A percentile compares a stretch with the other conserved stretches of the same genome.
phyloP scores from a whole-genome alignment of 2,797 vertebrate species.

The Sus cebifrons region DNA sequence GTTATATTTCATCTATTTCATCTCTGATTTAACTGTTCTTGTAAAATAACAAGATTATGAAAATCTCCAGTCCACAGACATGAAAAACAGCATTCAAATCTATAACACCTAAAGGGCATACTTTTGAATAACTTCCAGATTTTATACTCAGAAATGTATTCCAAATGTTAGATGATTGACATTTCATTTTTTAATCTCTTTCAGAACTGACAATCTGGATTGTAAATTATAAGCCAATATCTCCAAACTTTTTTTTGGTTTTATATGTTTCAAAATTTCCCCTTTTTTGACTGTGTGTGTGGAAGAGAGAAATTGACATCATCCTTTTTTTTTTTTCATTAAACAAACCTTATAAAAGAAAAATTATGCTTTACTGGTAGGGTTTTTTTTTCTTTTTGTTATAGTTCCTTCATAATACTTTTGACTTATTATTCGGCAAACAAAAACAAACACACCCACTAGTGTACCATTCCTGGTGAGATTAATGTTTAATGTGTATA shows the following conservation, averaged over 20 bases:
- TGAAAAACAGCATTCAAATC: slow-evolving; percentile 57
- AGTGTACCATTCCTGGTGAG: slow-evolving; percentile 56
- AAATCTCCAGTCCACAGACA: not conserved
- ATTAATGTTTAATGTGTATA: slow-evolving; percentile 74
- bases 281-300: not conserved
- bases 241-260: slow-evolving; percentile 16
- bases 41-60: slow-evolving; percentile 63
- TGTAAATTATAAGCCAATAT: slow-evolving; percentile 7
- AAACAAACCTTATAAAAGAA: slow-evolving; percentile 38
- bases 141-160: slow-evolving; percentile 61
- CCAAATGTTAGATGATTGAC: slow-evolving; percentile 44
- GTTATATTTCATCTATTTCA: slow-evolving; percentile 54
- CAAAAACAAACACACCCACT: not conserved
- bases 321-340: not conserved
- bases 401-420: slow-evolving; percentile 36
- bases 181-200: slow-evolving; percentile 71
- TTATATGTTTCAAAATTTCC: not conserved
- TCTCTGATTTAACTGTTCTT: slow-evolving; percentile 19
- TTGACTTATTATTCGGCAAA: slow-evolving; percentile 71
- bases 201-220: slow-evolving; percentile 37
- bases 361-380: slow-evolving; percentile 14
- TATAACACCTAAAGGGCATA: not conserved
- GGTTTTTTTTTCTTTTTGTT: slow-evolving; percentile 1
- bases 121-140: slow-evolving; percentile 42
- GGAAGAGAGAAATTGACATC: not conserved